Evolutionary conservation across 2,888 invertebrate species (phyloP).

Genomic region (Oxystoma pomonae): DNA sequence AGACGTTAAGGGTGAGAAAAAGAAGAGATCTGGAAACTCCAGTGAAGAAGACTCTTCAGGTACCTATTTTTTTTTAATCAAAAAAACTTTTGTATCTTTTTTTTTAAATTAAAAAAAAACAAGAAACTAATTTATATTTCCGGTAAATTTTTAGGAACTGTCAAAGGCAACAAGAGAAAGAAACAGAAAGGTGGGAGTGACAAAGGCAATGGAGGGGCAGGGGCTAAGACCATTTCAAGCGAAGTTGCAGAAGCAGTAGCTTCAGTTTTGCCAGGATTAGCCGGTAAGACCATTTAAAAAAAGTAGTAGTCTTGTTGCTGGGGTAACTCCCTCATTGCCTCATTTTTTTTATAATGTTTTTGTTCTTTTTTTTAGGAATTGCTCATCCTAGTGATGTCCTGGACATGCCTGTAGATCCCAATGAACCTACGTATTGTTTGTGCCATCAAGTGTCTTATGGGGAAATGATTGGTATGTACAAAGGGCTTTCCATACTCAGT

Average conservation of each 20-base stretch:
- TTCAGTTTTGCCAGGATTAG: constrained; percentile 50
- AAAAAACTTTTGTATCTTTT: too few relatives aligned
- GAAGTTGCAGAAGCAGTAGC: constrained; percentile 46
- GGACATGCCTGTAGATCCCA: constrained; percentile 93
- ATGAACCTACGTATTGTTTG: constrained; percentile 96
- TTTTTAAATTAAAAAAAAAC: too few relatives aligned
- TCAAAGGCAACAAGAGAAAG: constrained; percentile 52
- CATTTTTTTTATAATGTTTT: too few relatives aligned
- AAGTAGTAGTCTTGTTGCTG: too few relatives aligned
- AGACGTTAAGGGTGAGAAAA: constrained; percentile 59
- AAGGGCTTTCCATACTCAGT: too few relatives aligned
- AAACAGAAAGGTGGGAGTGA: constrained; percentile 53
- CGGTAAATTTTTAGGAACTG: constrained; percentile 48
- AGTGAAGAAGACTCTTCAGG: constrained; percentile 51
- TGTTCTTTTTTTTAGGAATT: constrained; percentile 39
- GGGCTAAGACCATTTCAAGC: constrained; percentile 45
- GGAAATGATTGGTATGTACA: constrained; percentile 85
- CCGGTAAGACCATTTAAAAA: constrained; percentile 48
- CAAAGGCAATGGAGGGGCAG: constrained; percentile 38
- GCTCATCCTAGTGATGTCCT: constrained; percentile 86
- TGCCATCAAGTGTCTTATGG: constrained; percentile 97
- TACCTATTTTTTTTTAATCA: too few relatives aligned
- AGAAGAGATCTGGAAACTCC: constrained; percentile 51
- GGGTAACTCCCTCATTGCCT: too few relatives aligned
- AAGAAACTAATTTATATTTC: too few relatives aligned